Percentiles rank a stretch among this genome's conserved stretches.
phyloP scores from a whole-genome alignment of 2,113 vertebrate genomes.

The Columba livia region DNA sequence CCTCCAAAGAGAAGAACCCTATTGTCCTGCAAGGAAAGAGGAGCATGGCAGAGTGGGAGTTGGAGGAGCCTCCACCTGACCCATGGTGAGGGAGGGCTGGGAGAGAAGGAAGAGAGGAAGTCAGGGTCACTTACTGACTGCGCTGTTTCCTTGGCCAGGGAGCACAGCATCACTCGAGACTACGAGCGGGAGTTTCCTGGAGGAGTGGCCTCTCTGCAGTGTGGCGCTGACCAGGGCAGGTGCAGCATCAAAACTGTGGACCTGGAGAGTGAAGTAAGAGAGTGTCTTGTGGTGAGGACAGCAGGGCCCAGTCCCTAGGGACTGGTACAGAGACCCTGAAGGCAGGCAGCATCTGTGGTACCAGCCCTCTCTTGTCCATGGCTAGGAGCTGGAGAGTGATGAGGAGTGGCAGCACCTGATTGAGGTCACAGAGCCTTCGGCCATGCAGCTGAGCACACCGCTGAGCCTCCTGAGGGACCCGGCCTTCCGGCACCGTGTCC shows the following conservation, averaged over 20 bases:
- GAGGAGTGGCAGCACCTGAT: slow-evolving; percentile 83
- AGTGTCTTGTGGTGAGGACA: background rate
- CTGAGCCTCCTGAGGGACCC: slow-evolving; percentile 69
- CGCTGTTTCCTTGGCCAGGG: slow-evolving; percentile 40
- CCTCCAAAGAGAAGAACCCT: background rate
- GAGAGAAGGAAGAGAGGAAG: background rate
- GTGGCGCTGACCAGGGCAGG: background rate
- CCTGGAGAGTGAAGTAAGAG: slow-evolving; percentile 76
- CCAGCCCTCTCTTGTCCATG: background rate
- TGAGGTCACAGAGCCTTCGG: slow-evolving; percentile 60
- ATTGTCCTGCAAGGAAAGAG: background rate
- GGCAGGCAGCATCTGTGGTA: background rate
- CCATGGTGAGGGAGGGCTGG: slow-evolving; percentile 49
- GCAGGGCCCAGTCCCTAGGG: background rate
- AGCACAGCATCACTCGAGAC: slow-evolving; percentile 77
- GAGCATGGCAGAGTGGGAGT: slow-evolving; percentile 28
- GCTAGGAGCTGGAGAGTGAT: slow-evolving; percentile 80
- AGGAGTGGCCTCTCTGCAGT: background rate
- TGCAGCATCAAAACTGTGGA: slow-evolving; percentile 48
- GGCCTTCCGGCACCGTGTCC: slow-evolving; percentile 72
- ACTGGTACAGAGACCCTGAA: background rate
- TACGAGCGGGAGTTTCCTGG: slow-evolving; percentile 77
- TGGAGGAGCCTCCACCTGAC: slow-evolving; percentile 3
- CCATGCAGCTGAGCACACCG: slow-evolving; percentile 51
- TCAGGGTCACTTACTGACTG: background rate